A percentile compares a stretch with the other conserved stretches of the same genome.
Evolutionary conservation across 1,140 invertebrate species (phyloP).

Genomic region (Oedothorax gibbosus): DNA sequence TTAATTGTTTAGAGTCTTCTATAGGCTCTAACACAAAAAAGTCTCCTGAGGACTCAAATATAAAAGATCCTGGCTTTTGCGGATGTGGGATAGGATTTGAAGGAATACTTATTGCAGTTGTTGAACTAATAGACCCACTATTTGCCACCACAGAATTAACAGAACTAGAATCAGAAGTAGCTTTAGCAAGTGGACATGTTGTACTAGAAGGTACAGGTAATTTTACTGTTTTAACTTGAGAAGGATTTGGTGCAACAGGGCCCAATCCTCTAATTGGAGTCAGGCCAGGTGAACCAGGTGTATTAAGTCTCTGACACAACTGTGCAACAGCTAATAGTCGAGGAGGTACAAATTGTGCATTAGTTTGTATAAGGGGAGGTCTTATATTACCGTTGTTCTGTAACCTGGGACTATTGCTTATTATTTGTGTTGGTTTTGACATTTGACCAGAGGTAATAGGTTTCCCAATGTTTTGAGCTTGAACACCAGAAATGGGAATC

Average conservation of each 20-base stretch:
- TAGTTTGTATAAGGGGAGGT: not conserved
- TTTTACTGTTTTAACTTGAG: not conserved
- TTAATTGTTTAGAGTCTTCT: slow-evolving; percentile 25
- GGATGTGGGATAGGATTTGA: not conserved
- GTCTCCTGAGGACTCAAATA: slow-evolving; percentile 37
- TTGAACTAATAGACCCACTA: slow-evolving; percentile 24
- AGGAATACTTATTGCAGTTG: slow-evolving; percentile 17
- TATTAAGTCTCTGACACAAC: not conserved
- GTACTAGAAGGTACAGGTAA: not conserved
- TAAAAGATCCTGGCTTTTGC: not conserved
- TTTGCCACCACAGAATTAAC: not conserved
- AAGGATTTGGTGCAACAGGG: slow-evolving; percentile 10
- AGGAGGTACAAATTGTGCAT: slow-evolving; percentile 13
- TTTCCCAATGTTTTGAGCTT: not conserved
- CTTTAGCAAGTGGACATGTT: not conserved
- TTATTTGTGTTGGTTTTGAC: not conserved
- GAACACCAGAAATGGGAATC: not conserved
- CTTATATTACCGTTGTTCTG: not conserved
- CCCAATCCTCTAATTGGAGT: not conserved
- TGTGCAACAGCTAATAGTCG: not conserved
- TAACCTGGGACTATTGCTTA: not conserved
- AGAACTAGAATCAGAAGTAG: not conserved
- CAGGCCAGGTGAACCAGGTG: not conserved
- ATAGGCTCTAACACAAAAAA: slow-evolving; percentile 35
- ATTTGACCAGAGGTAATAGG: not conserved